Percentiles rank a stretch among this genome's conserved stretches.
phyloP scores from a whole-genome alignment of 2,888 invertebrate species.

The Melanostoma scalare region DNA sequence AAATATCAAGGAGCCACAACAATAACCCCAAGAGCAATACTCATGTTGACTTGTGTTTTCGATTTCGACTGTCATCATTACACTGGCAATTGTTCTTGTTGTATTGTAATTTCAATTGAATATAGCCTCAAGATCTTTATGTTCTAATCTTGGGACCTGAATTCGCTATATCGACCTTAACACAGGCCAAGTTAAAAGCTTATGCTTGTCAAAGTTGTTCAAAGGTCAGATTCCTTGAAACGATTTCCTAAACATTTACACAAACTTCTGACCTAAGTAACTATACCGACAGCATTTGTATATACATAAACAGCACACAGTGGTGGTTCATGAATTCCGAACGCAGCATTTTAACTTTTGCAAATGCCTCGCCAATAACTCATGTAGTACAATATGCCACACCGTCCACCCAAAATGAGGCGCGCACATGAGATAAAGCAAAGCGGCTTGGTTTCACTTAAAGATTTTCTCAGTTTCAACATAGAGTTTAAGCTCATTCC shows the following conservation, averaged over 20 bases:
- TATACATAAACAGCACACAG: no score
- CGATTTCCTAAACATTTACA: constrained; percentile 1
- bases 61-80: no score
- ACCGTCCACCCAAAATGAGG: constrained; percentile 15
- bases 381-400: constrained; percentile 71
- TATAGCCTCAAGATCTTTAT: no score
- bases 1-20: no score
- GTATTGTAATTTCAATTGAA: no score
- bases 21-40: no score
- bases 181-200: no score
- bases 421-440: constrained; percentile 59
- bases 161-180: no score
- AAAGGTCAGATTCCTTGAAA: constrained; percentile 6
- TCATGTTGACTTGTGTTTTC: no score
- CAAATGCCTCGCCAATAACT: constrained; percentile 62
- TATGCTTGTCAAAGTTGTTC: neutral
- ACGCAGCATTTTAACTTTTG: constrained; percentile 54
- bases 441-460: constrained; percentile 70
- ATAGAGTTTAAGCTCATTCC: constrained; percentile 56
- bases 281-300: neutral
- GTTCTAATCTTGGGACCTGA: no score
- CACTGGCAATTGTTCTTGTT: no score
- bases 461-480: constrained; percentile 55
- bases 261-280: constrained; percentile 20
- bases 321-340: constrained; percentile 47